phyloP scores from a whole-genome alignment of 2,113 vertebrate species.

The Chaetodon auriga region DNA sequence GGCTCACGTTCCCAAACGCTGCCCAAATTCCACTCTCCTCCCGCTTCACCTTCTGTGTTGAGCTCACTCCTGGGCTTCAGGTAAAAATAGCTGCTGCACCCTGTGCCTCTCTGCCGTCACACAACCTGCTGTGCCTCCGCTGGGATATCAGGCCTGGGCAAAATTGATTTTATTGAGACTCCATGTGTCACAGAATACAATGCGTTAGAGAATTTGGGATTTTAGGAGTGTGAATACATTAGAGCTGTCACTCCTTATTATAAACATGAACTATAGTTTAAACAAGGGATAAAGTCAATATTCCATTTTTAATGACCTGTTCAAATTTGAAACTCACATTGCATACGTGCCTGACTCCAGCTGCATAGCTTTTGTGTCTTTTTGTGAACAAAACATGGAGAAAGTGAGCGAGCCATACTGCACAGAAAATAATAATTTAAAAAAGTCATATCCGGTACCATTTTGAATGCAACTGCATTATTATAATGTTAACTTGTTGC shows the following conservation, averaged over 20 bases:
- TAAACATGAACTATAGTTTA: not conserved
- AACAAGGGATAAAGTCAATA: not conserved
- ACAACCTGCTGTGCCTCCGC: conserved; percentile 54
- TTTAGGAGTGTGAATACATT: conserved; percentile 10
- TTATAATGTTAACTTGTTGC: not conserved
- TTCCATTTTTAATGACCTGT: not conserved
- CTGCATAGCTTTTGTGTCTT: not conserved
- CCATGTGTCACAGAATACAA: conserved; percentile 31
- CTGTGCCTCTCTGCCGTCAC: conserved; percentile 64
- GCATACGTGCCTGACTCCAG: not conserved
- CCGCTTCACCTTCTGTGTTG: conserved; percentile 74
- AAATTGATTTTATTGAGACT: conserved; percentile 51
- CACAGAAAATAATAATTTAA: not conserved
- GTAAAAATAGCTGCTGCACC: conserved; percentile 81
- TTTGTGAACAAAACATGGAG: not conserved
- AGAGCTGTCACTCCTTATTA: not conserved
- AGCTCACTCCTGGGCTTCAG: conserved; percentile 78
- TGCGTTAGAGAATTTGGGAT: not conserved
- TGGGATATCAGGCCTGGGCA: conserved; percentile 49
- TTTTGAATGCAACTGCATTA: not conserved
- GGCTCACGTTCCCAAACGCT: conserved; percentile 75
- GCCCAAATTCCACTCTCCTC: conserved; percentile 77
- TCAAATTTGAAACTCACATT: not conserved
- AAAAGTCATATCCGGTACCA: not conserved
- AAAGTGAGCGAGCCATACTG: not conserved